These are phyloP conservation scores for Synanthedon andrenaeformis DNA, from an alignment of 2,888 invertebrate genomes.

Conservation along the genomic window DNA sequence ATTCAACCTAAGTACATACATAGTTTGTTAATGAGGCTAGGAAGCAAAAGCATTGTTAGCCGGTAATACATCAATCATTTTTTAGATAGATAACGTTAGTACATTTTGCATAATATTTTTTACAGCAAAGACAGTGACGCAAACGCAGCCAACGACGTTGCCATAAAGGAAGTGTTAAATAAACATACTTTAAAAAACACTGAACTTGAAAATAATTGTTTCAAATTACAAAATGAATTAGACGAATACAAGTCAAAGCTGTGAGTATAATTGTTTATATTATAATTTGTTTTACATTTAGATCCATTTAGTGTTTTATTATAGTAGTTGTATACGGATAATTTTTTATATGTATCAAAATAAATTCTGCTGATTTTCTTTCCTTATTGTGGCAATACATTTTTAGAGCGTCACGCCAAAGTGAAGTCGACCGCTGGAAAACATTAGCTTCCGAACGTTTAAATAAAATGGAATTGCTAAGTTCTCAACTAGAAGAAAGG, in stretches of 20 bases:
- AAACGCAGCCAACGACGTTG: slow-evolving; percentile 24
- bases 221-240: slow-evolving; percentile 51
- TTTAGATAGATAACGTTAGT: slow-evolving; percentile 29
- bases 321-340: too few relatives aligned
- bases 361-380: too few relatives aligned
- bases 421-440: slow-evolving; percentile 73
- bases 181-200: slow-evolving; percentile 55
- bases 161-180: slow-evolving; percentile 31
- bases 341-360: too few relatives aligned
- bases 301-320: too few relatives aligned
- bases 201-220: slow-evolving; percentile 50
- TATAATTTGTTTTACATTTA: slow-evolving; percentile 14
- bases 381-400: not conserved
- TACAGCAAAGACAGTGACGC: slow-evolving; percentile 37
- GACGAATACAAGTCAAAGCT: slow-evolving; percentile 55
- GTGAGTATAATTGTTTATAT: slow-evolving; percentile 68
- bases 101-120: slow-evolving; percentile 18
- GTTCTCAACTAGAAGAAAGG: slow-evolving; percentile 71
- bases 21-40: too few relatives aligned
- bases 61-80: slow-evolving; percentile 27
- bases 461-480: slow-evolving; percentile 73
- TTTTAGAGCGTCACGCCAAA: slow-evolving; percentile 34
- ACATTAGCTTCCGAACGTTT: slow-evolving; percentile 75
- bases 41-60: too few relatives aligned
- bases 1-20: too few relatives aligned